Conservation (phyloP, 2,888 invertebrate genomes). For the Anoncus sp. region DNA sequence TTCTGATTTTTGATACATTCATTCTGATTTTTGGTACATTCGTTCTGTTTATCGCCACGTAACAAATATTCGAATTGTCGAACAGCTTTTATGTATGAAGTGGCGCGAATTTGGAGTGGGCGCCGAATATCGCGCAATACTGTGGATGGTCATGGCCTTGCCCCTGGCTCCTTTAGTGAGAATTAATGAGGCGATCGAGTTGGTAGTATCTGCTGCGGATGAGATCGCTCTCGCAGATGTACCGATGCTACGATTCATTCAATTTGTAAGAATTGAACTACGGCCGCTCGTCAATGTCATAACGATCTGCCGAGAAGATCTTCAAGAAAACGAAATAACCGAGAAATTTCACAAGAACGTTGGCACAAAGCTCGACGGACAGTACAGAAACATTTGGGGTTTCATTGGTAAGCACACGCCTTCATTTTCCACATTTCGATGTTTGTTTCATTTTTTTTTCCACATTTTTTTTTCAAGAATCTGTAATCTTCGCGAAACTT, state of each 20-base stretch:
- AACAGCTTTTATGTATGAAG: conserved; percentile 10
- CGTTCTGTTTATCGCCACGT: too few relatives aligned
- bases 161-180: conserved; percentile 2
- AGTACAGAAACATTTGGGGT: background rate
- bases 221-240: background rate
- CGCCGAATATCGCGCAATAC: background rate
- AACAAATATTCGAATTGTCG: too few relatives aligned
- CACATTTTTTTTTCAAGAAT: too few relatives aligned
- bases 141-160: conserved; percentile 5
- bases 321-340: background rate
- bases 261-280: background rate
- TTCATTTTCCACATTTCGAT: background rate
- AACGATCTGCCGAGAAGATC: background rate
- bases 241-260: background rate
- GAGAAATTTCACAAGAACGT: background rate
- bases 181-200: background rate
- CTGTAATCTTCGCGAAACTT: too few relatives aligned
- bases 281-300: background rate
- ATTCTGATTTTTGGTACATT: background rate
- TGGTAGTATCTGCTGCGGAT: background rate
- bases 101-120: conserved; percentile 3
- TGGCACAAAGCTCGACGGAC: background rate
- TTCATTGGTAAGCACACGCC: conserved; percentile 14
- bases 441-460: background rate
- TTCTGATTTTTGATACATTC: background rate